Conservation (phyloP, 2,113 vertebrate species). For the Diadophis punctatus region DNA sequence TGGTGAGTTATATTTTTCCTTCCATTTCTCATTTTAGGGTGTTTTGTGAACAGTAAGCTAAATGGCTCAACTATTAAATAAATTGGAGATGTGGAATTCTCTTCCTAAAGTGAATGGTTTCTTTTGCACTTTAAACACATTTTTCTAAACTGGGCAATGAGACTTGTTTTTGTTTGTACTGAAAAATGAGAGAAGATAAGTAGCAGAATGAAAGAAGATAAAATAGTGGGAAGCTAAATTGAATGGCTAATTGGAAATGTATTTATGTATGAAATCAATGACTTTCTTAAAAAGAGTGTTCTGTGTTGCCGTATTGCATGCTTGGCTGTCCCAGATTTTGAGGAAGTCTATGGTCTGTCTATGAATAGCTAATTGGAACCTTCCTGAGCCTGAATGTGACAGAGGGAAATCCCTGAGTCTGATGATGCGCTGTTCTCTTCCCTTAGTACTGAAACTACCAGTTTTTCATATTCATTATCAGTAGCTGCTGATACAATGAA, state of each 20-base stretch:
- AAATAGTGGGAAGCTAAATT: neutral
- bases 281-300: neutral
- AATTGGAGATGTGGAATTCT: neutral
- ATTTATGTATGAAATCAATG: neutral
- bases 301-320: neutral
- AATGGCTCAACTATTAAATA: neutral
- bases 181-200: neutral
- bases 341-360: constrained; percentile 5
- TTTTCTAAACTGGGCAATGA: constrained; percentile 35
- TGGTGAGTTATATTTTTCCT: neutral
- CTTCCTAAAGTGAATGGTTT: neutral
- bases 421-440: constrained; percentile 62
- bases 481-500: neutral
- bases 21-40: neutral
- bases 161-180: constrained; percentile 34
- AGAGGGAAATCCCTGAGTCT: constrained; percentile 17
- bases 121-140: constrained; percentile 28
- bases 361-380: constrained; percentile 31
- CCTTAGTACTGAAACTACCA: constrained; percentile 70
- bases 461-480: neutral
- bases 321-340: constrained; percentile 9
- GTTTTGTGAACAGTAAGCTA: neutral
- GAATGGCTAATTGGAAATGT: neutral
- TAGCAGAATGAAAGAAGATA: neutral
- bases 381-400: neutral